A percentile compares a stretch with the other conserved stretches of the same genome.
These are phyloP conservation scores for Protaetia brevitarsis DNA, from an alignment of 1,140 invertebrate genomes.

Conservation along the genomic window DNA sequence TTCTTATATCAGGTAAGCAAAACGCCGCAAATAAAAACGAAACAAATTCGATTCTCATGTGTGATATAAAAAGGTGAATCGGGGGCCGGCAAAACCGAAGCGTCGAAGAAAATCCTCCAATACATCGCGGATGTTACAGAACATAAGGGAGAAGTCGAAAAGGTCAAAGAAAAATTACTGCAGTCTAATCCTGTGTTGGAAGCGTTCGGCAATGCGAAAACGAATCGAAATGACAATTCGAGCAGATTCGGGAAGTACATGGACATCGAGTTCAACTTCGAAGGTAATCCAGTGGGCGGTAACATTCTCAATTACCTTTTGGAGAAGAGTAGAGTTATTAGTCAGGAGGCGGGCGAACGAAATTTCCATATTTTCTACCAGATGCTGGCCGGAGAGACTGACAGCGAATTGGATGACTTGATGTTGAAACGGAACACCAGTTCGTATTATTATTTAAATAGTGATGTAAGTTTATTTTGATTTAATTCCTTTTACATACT, in stretches of 20 bases:
- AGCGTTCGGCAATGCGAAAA: constrained; percentile 85
- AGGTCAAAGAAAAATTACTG: constrained; percentile 81
- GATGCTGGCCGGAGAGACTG: constrained; percentile 72
- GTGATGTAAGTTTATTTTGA: constrained; percentile 56
- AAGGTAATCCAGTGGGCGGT: constrained; percentile 80
- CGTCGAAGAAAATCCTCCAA: constrained; percentile 84
- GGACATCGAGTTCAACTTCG: constrained; percentile 74
- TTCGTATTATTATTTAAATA: constrained; percentile 75
- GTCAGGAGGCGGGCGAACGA: constrained; percentile 79
- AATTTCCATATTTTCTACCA: constrained; percentile 98
- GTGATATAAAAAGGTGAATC: constrained; percentile 66
- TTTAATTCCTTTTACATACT: neutral
- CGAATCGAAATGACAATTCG: constrained; percentile 81
- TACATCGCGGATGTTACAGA: constrained; percentile 86
- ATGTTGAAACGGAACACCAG: constrained; percentile 65
- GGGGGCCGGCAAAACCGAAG: constrained; percentile 88
- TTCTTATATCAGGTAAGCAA: constrained; percentile 81
- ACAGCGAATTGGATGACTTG: constrained; percentile 62
- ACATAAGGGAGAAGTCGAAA: constrained; percentile 74
- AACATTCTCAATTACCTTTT: constrained; percentile 88
- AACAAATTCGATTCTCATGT: neutral
- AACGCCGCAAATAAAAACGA: constrained; percentile 13
- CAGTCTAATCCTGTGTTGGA: constrained; percentile 81
- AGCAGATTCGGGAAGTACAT: constrained; percentile 83
- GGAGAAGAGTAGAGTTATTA: constrained; percentile 90